phyloP scores from a whole-genome alignment of 2,888 invertebrate species.

The Micoletzkya japonica region DNA sequence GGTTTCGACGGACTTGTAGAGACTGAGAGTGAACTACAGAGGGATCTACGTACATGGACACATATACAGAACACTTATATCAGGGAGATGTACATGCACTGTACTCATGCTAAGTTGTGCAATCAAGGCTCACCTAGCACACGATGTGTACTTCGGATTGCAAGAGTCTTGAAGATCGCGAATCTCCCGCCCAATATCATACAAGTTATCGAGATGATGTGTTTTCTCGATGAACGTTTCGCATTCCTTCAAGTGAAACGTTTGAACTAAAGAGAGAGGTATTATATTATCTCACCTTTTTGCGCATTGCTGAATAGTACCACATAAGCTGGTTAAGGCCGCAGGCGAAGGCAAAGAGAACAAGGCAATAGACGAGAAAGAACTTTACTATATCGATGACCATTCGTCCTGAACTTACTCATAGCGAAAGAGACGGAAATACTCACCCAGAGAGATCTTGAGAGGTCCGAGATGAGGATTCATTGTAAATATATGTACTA shows the following conservation, averaged over 20 bases:
- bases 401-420: slow-evolving; percentile 66
- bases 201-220: not conserved
- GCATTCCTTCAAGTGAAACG: slow-evolving; percentile 31
- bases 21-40: slow-evolving; percentile 73
- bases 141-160: slow-evolving; percentile 64
- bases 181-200: slow-evolving; percentile 19
- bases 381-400: slow-evolving; percentile 84
- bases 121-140: slow-evolving; percentile 64
- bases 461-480: slow-evolving; percentile 89
- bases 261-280: not conserved
- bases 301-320: slow-evolving; percentile 70
- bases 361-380: slow-evolving; percentile 84
- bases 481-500: slow-evolving; percentile 88
- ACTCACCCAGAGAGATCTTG: slow-evolving; percentile 82
- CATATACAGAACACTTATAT: not conserved
- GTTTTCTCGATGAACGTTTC: slow-evolving; percentile 13
- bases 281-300: not conserved
- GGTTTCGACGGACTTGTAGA: slow-evolving; percentile 95
- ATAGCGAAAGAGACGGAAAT: not conserved
- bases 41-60: not conserved
- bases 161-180: slow-evolving; percentile 59
- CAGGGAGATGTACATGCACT: not conserved
- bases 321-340: slow-evolving; percentile 86
- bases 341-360: slow-evolving; percentile 88
- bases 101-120: not conserved